Conservation (phyloP, 1,140 invertebrate genomes). For the Euura lappo region DNA sequence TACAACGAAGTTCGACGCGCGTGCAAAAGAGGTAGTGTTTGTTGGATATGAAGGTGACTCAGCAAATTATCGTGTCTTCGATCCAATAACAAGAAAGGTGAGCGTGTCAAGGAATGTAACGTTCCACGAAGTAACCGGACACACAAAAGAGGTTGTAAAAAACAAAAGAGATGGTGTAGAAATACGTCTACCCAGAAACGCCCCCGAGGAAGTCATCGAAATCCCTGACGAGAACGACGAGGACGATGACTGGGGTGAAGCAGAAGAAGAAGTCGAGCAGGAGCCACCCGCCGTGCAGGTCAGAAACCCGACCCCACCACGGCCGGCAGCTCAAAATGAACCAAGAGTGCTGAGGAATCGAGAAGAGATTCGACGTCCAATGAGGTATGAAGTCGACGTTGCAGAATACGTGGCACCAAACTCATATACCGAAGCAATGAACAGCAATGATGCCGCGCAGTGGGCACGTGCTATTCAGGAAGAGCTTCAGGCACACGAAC, state of each 20-base stretch:
- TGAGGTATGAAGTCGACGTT: neutral
- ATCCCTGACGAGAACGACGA: neutral
- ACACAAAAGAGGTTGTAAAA: neutral
- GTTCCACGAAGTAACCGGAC: neutral
- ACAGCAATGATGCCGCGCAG: neutral
- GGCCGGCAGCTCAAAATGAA: neutral
- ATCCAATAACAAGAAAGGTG: conserved; percentile 2
- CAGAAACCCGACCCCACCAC: neutral
- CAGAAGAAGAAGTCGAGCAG: neutral
- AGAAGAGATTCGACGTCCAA: neutral
- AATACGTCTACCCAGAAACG: neutral
- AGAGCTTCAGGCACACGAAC: conserved; percentile 32
- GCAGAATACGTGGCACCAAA: neutral
- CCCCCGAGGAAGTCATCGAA: neutral
- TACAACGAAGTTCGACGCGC: neutral
- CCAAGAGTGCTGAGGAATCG: neutral
- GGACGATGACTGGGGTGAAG: neutral
- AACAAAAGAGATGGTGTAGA: neutral
- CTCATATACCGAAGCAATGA: neutral
- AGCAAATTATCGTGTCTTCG: conserved; percentile 11
- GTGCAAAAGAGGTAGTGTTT: conserved; percentile 14
- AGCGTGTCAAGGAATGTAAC: conserved; percentile 11
- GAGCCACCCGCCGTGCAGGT: neutral
- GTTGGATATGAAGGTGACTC: conserved; percentile 21
- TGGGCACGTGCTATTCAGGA: conserved; percentile 37